These are phyloP conservation scores for Parasteatoda lunata DNA, from an alignment of 2,888 invertebrate genomes.

Conservation along the genomic window DNA sequence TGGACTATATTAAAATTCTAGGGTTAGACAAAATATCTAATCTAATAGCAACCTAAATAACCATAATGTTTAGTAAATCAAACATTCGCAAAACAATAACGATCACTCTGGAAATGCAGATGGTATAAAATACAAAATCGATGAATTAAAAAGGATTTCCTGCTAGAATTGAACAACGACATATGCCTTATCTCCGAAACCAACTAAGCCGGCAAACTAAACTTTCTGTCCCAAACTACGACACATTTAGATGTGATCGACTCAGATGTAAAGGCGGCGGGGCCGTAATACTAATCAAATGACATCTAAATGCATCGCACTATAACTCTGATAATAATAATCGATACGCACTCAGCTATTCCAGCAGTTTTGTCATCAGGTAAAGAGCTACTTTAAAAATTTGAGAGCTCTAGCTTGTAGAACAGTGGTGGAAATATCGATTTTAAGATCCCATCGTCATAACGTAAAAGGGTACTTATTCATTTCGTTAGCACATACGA, in stretches of 20 bases:
- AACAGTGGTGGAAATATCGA: too few species aligned
- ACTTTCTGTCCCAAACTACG: neutral
- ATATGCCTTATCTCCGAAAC: neutral
- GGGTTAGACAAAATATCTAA: too few species aligned
- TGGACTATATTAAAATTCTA: too few species aligned
- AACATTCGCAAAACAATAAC: neutral
- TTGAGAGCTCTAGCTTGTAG: too few species aligned
- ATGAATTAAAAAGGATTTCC: neutral
- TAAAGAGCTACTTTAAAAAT: too few species aligned
- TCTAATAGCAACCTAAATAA: too few species aligned
- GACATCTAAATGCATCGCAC: neutral
- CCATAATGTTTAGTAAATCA: too few species aligned
- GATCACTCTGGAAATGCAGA: neutral
- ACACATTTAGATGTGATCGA: neutral
- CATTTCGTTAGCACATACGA: too few species aligned
- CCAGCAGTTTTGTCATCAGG: too few species aligned
- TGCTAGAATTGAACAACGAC: neutral
- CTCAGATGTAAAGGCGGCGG: neutral
- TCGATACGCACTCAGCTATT: neutral
- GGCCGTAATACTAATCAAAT: neutral
- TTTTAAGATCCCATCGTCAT: too few species aligned
- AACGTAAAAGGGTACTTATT: too few species aligned
- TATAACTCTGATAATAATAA: neutral
- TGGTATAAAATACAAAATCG: neutral
- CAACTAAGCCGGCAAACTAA: neutral